Evolutionary conservation across 1,140 invertebrate species (phyloP).

Genomic region (Drosophila bifasciata): DNA sequence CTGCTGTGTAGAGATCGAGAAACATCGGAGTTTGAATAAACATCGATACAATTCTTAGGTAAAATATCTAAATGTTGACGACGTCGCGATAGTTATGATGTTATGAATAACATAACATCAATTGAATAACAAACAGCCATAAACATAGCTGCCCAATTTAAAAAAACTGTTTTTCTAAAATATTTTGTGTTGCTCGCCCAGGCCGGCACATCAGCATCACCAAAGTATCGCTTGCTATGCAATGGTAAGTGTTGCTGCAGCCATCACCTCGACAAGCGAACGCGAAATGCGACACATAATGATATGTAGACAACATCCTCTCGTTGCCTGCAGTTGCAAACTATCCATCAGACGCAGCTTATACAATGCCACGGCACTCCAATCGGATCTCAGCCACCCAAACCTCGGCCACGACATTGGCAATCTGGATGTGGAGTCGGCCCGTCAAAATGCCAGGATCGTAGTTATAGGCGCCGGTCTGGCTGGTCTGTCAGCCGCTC

Average conservation of each 20-base stretch:
- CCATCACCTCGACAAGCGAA: not conserved
- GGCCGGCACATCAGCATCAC: not conserved
- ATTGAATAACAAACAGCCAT: too few relatives aligned
- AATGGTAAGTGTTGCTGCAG: conserved; percentile 58
- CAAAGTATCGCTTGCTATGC: conserved; percentile 48
- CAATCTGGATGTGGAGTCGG: conserved; percentile 50
- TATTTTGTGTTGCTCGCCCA: too few relatives aligned
- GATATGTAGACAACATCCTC: conserved; percentile 1
- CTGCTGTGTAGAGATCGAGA: too few relatives aligned
- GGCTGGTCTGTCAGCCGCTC: conserved; percentile 90
- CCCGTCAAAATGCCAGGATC: conserved; percentile 85
- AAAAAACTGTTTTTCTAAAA: too few relatives aligned
- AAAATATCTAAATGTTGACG: too few relatives aligned
- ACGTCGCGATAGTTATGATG: too few relatives aligned
- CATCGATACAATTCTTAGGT: too few relatives aligned
- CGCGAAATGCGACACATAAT: conserved; percentile 22
- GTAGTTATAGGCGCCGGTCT: conserved; percentile 91
- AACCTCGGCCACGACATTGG: conserved; percentile 4
- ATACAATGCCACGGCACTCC: conserved; percentile 67
- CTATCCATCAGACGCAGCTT: conserved; percentile 61
- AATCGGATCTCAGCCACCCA: conserved; percentile 47
- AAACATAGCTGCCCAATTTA: too few relatives aligned
- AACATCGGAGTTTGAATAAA: too few relatives aligned
- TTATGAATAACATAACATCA: too few relatives aligned
- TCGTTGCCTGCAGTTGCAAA: conserved; percentile 45